Evolutionary conservation across 2,113 vertebrate species (phyloP).

Genomic region (Carollia perspicillata): DNA sequence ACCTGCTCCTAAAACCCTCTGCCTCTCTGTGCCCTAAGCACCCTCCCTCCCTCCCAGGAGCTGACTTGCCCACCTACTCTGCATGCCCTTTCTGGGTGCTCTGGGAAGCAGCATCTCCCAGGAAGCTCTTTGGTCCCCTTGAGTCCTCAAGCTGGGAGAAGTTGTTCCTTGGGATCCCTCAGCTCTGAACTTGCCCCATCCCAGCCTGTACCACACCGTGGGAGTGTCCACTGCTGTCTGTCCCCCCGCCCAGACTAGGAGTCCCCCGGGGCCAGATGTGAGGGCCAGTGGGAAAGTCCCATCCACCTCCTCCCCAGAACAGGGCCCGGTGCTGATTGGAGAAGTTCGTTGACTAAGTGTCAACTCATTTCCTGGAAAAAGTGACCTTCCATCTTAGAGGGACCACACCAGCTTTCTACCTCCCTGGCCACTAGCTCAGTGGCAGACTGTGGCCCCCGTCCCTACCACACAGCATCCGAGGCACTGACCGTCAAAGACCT

Average conservation of each 20-base stretch:
- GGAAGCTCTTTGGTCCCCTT: not conserved
- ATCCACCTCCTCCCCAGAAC: not conserved
- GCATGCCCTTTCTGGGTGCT: not conserved
- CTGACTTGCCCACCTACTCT: not conserved
- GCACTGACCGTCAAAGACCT: not conserved
- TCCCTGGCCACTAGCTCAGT: not conserved
- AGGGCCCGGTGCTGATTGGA: not conserved
- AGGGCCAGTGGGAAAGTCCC: not conserved
- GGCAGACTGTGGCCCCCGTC: too few relatives aligned
- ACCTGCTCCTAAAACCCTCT: not conserved
- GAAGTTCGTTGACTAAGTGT: not conserved
- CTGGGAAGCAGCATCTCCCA: not conserved
- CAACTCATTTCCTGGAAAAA: constrained; percentile 11
- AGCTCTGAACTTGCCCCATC: not conserved
- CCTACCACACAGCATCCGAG: not conserved
- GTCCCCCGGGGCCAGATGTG: not conserved
- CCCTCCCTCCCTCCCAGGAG: not conserved
- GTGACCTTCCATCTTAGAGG: not conserved
- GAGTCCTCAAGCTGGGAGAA: not conserved
- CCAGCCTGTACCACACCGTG: not conserved
- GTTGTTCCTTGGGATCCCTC: not conserved
- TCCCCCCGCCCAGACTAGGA: not conserved
- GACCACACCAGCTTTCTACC: not conserved
- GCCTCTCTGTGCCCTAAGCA: not conserved
- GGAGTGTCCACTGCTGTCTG: not conserved